Evolutionary conservation across 2,888 invertebrate species (phyloP), one percentile per base, ranked within the genome.

Genomic region (Chydorus sphaericus): DNA sequence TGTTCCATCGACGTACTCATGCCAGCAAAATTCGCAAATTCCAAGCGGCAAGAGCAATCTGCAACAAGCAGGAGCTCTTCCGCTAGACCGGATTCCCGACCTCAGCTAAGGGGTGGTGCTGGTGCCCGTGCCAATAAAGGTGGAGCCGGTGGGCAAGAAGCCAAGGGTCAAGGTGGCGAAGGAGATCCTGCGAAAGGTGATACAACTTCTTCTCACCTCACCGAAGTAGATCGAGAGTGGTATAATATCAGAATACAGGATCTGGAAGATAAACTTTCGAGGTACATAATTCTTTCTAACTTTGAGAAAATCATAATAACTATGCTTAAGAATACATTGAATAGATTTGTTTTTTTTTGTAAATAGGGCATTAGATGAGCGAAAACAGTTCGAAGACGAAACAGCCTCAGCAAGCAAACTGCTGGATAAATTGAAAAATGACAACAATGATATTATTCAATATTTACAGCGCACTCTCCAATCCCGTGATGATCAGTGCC

Each of bases 161-260:
- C n/a, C 39, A 44, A 44, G 20, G 28, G 18, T 6, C 44, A 23
- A 44, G 44, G 5, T 5, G 28, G 18, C 4, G 26, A 23, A 44
- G 44, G 5, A 7, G 44, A 44, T 14, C 26, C 23, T 1, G 28
- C 23, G 1, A 44, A 44, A n/a, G 28, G 44, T 23, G 44, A 44
- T 14, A 28, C 28, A 20, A 16, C 52, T 23, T 36, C 33, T 2
- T 14, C 29, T 26, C 55, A 55, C 16, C 48, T 55, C 7, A 55
- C n/a, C 16, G 55, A 55, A 20, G 55, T 55, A 10, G 55, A 55
- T 14, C 31, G 55, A 4, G 55, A 55, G 10, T 48, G 48, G 49
- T 55, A 33, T 36, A 48, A 48, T 16, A 55, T 55, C 18, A 48
- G 55, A 16, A 55, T 48, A n/a, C 48, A 36, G 4, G 55, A 55